Evolutionary conservation across 2,113 vertebrate species (phyloP).

Genomic region (Corapipo altera): DNA sequence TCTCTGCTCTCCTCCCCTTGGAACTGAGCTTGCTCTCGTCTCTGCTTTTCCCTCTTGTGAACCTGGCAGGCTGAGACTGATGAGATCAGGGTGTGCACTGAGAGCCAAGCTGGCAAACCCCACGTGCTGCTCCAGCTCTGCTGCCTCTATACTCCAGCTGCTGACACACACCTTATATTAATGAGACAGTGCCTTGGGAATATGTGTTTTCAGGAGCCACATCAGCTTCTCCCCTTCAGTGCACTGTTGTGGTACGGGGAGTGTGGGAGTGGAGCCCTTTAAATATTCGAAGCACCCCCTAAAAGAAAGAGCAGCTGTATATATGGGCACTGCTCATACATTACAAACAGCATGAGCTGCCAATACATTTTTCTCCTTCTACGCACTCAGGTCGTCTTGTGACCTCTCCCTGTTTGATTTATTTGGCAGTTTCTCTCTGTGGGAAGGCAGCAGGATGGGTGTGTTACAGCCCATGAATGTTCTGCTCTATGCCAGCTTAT

Average conservation of each 20-base stretch:
- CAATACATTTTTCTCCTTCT: neutral
- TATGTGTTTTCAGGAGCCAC: neutral
- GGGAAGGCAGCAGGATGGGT: constrained; percentile 13
- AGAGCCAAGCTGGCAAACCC: neutral
- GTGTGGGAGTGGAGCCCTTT: neutral
- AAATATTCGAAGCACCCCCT: neutral
- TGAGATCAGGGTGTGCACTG: rapidly evolving
- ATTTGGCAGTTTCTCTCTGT: neutral
- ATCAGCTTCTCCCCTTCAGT: rapidly evolving
- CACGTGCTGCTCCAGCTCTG: rapidly evolving
- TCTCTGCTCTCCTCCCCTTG: neutral
- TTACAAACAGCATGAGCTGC: neutral
- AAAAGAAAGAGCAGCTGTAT: neutral
- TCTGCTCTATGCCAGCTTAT: neutral
- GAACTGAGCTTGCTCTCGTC: neutral
- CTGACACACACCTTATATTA: rapidly evolving
- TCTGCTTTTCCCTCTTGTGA: neutral
- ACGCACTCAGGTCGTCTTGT: neutral
- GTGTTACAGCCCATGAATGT: neutral
- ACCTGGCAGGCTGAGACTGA: rapidly evolving
- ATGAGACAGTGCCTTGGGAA: neutral
- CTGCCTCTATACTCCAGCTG: neutral
- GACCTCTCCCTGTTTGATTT: constrained; percentile 16
- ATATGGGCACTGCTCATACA: neutral
- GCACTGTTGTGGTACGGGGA: rapidly evolving